Evolutionary conservation across 1,140 invertebrate genomes (phyloP), one percentile per base, ranked within the genome.

Genomic region (Sinonovacula constricta): DNA sequence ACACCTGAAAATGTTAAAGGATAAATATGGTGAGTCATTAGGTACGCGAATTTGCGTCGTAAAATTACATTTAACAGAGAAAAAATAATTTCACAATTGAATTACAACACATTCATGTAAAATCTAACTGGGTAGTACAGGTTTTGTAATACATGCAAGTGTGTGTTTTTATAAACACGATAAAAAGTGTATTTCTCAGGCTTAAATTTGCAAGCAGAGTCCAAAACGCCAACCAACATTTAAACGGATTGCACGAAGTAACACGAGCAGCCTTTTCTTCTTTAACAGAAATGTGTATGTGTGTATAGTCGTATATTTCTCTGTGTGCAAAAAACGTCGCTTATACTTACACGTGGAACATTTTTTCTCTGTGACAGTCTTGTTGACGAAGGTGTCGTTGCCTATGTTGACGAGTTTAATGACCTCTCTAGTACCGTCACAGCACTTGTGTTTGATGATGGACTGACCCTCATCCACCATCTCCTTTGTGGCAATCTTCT

Each of bases 1-100:
- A 81, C 65, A 81, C 87, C 88, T 88, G 65, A 39, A 85, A 81
- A 22, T 28, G 56, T 15, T 22, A 24, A 59, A 59, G 3, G n/a
- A 59, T 59, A 15, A 5, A 59, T 26, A 22, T 59, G 26, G 18
- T 22, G 92, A 31, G 2, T 24, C 28, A 22, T 24, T 59, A 51
- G 24, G 18, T n/a, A 51, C 24, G 24, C 18, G 18, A 51, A 51
- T 51, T n/a, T n/a, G 18, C 18, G 24, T 51, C 18, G 24, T 51
- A 51, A 51, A n/a, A 51, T n/a, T 51, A 51, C 18, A n/a, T n/a
- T n/a, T 51, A 51, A 51, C 24, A 51, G 24, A 51, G 18, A 51
- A 51, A n/a, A 49, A 49, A 49, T n/a, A 49, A n/a, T n/a, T 49
- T n/a, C 45, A 1, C 2, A 18, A 18, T 51, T 51, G 14, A 51